Evolutionary conservation across 2,113 vertebrate genomes (phyloP), one percentile per base, ranked within the genome.

Genomic region (Fregetta grallaria): DNA sequence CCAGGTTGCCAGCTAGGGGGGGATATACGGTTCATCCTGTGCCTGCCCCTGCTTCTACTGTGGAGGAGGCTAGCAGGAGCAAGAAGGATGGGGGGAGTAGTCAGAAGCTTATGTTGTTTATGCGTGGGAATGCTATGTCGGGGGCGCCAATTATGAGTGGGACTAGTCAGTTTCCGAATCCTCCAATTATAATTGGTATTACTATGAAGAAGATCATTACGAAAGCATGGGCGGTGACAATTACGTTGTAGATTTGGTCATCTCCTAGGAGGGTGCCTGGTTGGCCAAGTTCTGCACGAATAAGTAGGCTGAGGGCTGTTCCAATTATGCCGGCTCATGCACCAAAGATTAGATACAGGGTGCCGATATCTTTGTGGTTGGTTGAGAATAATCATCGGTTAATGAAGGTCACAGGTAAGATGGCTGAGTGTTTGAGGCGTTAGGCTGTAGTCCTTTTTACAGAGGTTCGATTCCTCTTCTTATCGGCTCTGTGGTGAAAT

Each of bases 241-340:
- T 4, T 12, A 61, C 42, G 4, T 47, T 59, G 10, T 47, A 76
- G 14, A 76, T 47, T 7, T 61, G 56, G 14, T 76, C 34, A 2
- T 59, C 55, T 7, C 55, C 40, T 5, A 58, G 6, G 3, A 29
- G 42, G 1, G 23, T 21, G 10, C 53, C 55, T 3, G 55, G 74
- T 4, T 61, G 74, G 2, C 34, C 34, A 0, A 36, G 8, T 10
- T 76, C 74, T 38, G 74, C 25, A 1, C 6, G 15, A 4, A 49
- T 76, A 2, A 47, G 34, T 1, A 59, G 42, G 14, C 55, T 59
- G 1, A 61, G 74, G 13, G 56, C 17, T 0, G 56, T 49, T 9
- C 74, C 44, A 0, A 61, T 13, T 49, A 49, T 38, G 0, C 56
- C 44, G 1, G 26, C 56, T 38, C n/a, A 71, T 11, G 68, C 19